Conservation (phyloP, 1,140 invertebrate species). For the Sesamia nonagrioides region DNA sequence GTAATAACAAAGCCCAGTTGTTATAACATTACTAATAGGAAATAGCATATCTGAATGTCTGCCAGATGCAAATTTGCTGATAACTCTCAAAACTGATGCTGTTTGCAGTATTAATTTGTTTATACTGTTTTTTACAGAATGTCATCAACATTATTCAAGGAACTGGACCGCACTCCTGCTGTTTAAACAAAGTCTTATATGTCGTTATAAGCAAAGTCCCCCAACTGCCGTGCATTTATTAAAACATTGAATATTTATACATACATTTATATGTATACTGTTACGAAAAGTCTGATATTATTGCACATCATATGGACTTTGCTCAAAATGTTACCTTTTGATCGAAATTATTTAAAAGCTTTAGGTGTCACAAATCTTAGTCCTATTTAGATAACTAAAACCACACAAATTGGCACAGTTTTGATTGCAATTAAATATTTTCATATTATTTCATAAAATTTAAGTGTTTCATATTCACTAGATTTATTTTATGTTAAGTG, state of each 20-base stretch:
- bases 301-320: constrained; percentile 30
- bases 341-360: constrained; percentile 25
- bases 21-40: neutral
- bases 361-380: constrained; percentile 27
- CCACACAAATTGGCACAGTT: constrained; percentile 47
- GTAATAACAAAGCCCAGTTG: neutral
- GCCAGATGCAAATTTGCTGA: neutral
- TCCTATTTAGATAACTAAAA: neutral
- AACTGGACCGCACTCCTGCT: constrained; percentile 77
- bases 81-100: neutral
- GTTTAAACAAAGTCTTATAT: constrained; percentile 62
- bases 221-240: constrained; percentile 4
- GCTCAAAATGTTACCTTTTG: constrained; percentile 18
- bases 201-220: constrained; percentile 32
- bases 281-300: constrained; percentile 26
- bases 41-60: constrained; percentile 1
- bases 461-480: constrained; percentile 41
- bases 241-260: constrained; percentile 21
- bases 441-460: constrained; percentile 22
- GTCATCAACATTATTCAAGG: constrained; percentile 80
- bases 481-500: constrained; percentile 52
- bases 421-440: constrained; percentile 28
- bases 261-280: constrained; percentile 35
- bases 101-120: neutral
- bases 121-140: constrained; percentile 71